phyloP scores from a whole-genome alignment of 2,113 vertebrate species.

The Crotalus tigris region DNA sequence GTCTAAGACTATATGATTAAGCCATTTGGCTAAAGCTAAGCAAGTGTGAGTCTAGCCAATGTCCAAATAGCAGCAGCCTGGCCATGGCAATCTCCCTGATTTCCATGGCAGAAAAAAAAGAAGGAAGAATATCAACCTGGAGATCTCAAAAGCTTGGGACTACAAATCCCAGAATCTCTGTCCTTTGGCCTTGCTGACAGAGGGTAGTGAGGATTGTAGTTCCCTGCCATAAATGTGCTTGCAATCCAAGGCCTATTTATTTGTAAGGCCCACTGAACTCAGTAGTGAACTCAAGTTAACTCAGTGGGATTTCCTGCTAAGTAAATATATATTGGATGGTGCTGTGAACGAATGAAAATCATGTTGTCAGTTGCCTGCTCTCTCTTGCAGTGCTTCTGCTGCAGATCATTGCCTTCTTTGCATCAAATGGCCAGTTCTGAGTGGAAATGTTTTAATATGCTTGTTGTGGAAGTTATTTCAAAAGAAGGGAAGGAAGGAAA shows the following conservation, averaged over 20 bases:
- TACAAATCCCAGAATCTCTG: background rate
- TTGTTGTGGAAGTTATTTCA: conserved; percentile 48
- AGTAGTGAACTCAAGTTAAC: background rate
- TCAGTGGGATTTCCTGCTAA: background rate
- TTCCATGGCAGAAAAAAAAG: background rate
- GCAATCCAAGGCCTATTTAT: background rate
- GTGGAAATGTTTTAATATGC: conserved; percentile 51
- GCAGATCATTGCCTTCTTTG: conserved; percentile 51
- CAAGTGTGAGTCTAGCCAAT: background rate
- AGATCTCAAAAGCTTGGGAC: background rate
- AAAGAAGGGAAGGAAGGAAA: background rate
- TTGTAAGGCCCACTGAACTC: background rate
- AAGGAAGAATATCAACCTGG: background rate
- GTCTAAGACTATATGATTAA: background rate
- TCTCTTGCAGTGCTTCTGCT: conserved; percentile 23
- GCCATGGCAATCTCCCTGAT: background rate
- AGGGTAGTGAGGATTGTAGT: background rate
- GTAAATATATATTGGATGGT: background rate
- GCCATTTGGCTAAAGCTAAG: background rate
- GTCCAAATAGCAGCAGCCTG: background rate
- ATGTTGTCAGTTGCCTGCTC: background rate
- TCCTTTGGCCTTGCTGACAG: background rate
- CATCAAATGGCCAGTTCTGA: conserved; percentile 58
- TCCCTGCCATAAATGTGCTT: background rate
- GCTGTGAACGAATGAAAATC: background rate